Evolutionary conservation across 1,140 invertebrate genomes (phyloP).

Genomic region (Telenomus remus): DNA sequence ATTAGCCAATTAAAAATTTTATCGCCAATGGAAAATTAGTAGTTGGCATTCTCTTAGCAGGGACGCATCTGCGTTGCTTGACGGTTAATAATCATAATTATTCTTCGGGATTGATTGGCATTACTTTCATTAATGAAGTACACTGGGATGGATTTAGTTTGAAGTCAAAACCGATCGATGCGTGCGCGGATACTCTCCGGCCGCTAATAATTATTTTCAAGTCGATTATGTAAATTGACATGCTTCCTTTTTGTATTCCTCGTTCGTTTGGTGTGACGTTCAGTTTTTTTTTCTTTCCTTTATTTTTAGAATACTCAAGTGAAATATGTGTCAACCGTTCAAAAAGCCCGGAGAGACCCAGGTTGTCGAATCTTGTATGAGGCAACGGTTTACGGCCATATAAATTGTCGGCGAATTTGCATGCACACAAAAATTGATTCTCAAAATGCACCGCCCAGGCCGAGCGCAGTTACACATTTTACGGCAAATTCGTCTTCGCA

Average conservation of each 20-base stretch:
- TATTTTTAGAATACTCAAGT: slow-evolving; percentile 1
- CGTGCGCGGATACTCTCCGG: too few species aligned
- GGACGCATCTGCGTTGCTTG: background rate
- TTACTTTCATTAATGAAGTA: slow-evolving; percentile 3
- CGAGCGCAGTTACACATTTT: background rate
- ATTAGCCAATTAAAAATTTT: too few species aligned
- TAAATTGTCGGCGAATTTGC: background rate
- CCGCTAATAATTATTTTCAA: too few species aligned
- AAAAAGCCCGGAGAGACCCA: background rate
- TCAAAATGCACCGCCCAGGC: background rate
- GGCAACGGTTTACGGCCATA: background rate
- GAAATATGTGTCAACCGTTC: background rate
- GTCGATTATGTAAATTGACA: too few species aligned
- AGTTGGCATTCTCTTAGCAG: background rate
- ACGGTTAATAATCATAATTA: background rate
- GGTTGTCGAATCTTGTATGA: background rate
- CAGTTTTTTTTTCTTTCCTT: background rate
- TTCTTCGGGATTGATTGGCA: background rate
- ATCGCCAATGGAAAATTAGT: background rate
- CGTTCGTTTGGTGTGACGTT: background rate
- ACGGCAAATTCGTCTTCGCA: background rate
- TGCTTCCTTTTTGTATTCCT: too few species aligned
- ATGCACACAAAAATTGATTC: background rate
- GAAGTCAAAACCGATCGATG: background rate
- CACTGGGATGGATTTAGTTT: background rate